Base-by-base conservation (phyloP, 2,888 invertebrate genomes). In the Melangyna quadrimaculata region DNA sequence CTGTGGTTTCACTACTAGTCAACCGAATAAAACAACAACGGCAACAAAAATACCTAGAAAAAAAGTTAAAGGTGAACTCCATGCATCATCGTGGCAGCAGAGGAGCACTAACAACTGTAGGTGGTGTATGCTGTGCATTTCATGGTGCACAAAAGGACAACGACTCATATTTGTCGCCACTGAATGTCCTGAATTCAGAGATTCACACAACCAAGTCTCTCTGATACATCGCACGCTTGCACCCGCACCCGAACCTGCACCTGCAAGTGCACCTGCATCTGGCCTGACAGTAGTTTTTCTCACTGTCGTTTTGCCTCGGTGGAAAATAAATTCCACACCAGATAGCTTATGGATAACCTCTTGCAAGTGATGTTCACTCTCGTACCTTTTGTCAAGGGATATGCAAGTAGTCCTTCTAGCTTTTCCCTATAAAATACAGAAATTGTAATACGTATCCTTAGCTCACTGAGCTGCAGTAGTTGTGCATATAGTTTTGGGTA, bases 131-230 rank as follows among this genome's bases (percentile, higher is more conserved):
- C 70, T 48, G 61, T 45, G 67, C 43, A 35, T 24, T 45, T 59
- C 43, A 35, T 24, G 65, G 32, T 67, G 71, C 53, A 80, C 71
- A 75, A 75, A 84, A 86, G 86, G 69, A 86, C 77, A 72, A 73
- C 57, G 43, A 69, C 80, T 86, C 81, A 86, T 86, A 81, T 86
- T 86, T 86, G 86, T 86, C 86, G 80, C 86, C 81, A 77, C 51
- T 65, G 63, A 81, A 67, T 69, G 70, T 63, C 40, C 67, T 79
- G 67, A 63, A 78, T 80, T 77, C 86, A 77, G 53, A 79, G 59
- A 67, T 59, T 71, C 65, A 37, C 17, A 70, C 45, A 74, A 48
- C 43, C 22, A 35, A 43, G 48, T 3, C 29, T n/a, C 67, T 24
- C 19, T 29, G n/a, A n/a, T n/a, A n/a, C n/a, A n/a, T n/a, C n/a